Evolutionary conservation across 2,888 invertebrate species (phyloP), one percentile per base, ranked within the genome.

Genomic region (Perizoma affinitatum): DNA sequence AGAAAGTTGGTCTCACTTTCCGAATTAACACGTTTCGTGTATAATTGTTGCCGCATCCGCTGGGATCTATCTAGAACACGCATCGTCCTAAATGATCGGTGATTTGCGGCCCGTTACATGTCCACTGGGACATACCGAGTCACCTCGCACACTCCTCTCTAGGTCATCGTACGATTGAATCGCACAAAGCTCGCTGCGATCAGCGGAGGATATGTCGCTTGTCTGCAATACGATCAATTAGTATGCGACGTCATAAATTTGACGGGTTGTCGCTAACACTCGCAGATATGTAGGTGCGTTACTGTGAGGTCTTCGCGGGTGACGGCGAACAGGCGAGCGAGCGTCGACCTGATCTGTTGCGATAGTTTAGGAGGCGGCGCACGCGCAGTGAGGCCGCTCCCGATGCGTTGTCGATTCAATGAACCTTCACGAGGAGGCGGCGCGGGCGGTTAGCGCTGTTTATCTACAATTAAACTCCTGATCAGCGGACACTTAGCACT

Each of bases 391-490:
- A 46, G 44, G 9, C 36, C 46, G 45, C 46, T 61, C 43, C 40
- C 53, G 41, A 49, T 53, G 54, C 48, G 48, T 49, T 44, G 54
- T 58, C 53, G 49, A 58, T 58, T 54, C 58, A 54, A 58, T 58
- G 33, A 58, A 54, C 54, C 47, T 61, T 42, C 46, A 22, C n/a
- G 52, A 53, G 48, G 58, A 46, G 35, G 43, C 34, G 33, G 44
- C n/a, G n/a, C n/a, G n/a, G n/a, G n/a, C 53, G 40, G 58, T 54
- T 49, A 49, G 58, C 58, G 53, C 53, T 49, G 53, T 43, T 54
- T 58, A 58, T 52, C 58, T 49, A 1, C 34, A 8, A 46, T 33
- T 33, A 53, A 33, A 48, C 48, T 53, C 53, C 53, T 10, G 58
- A 52, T 47, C 22, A 46, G 35, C 22, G 22, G 22, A n/a, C 10